Evolutionary conservation across 2,797 vertebrate genomes (phyloP).

Genomic region (Phoeniculus purpureus): DNA sequence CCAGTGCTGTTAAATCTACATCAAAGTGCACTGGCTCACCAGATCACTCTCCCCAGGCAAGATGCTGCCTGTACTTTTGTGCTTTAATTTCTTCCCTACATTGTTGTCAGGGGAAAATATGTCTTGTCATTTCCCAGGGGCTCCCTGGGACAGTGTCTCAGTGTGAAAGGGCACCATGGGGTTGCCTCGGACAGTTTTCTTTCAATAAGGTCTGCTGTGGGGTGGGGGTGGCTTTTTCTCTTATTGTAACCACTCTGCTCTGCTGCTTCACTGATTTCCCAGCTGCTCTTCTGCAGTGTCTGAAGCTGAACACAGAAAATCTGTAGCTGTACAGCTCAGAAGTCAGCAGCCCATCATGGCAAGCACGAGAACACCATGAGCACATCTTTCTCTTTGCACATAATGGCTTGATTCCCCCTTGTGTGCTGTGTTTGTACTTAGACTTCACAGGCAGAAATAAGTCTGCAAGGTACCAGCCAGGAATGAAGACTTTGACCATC

Average conservation of each 20-base stretch:
- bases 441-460: background rate
- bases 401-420: background rate
- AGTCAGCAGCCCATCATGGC: conserved; percentile 11
- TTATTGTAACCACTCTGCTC: conserved; percentile 74
- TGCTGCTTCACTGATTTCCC: conserved; percentile 74
- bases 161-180: conserved; percentile 69
- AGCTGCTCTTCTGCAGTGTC: conserved; percentile 61
- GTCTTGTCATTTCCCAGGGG: conserved; percentile 54
- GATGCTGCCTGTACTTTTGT: background rate
- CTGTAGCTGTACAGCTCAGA: conserved; percentile 39
- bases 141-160: conserved; percentile 43
- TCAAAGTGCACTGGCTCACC: background rate
- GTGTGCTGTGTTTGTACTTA: background rate
- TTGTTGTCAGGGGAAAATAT: conserved; percentile 67
- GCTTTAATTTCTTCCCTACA: background rate
- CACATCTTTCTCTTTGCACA: background rate
- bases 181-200: conserved; percentile 70
- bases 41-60: background rate
- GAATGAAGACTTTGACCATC: background rate
- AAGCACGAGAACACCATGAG: conserved; percentile 51
- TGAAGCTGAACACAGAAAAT: conserved; percentile 57
- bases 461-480: background rate
- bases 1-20: accelerated
- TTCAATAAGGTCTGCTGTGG: conserved; percentile 35
- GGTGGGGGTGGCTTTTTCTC: background rate